Base-by-base conservation (phyloP, 2,113 vertebrate species). In the Chascanopsetta lugubris region DNA sequence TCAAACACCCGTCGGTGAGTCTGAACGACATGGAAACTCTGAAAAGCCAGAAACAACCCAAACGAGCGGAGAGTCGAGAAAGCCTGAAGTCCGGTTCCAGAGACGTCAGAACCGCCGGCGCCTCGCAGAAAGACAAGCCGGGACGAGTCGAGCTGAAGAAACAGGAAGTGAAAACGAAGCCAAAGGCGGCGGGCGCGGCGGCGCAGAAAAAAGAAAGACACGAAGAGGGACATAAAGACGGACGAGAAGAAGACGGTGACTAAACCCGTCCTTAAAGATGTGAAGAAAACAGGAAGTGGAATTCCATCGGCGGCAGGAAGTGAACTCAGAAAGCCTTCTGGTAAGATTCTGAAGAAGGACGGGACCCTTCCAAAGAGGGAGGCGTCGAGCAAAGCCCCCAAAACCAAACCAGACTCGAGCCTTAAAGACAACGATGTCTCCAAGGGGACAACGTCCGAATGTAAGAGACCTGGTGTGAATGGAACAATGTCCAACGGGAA, bases 1-100 rank as follows among this genome's bases (percentile, higher is more conserved):
- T 99, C 72, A 94, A 83, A 58, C 80, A 93, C 1, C 94, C 96
- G 0, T 90, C 91, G 13, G 93, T 95, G 47, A 94, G 93, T 10
- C 85, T 88, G 18, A 91, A 92, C 0, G 96, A 97, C 46, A 73
- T 96, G n/a, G 92, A 93, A 55, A 45, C 2, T 0, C 1, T 69
- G 24, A 88, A 82, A 24, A 22, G 25, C 0, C 92, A 94, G 21
- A 94, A 91, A 64, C 91, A 81, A n/a, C 94, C 92, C 1, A 93
- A 67, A 58, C 90, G 92, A 22, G 71, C 94, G 0, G 95, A 93
- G 69, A 97, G 96, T 81, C 93, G 88, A 29, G 96, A 97, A 73
- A 97, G 95, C 60, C 86, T 96, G 2, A 94, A 91, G 64, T 93
- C 93, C 0, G 59, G 82, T 22, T 73, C 88, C 1, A 90, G 75